Conservation (phyloP, 2,888 invertebrate species). For the Hydroisotoma schaefferi region DNA sequence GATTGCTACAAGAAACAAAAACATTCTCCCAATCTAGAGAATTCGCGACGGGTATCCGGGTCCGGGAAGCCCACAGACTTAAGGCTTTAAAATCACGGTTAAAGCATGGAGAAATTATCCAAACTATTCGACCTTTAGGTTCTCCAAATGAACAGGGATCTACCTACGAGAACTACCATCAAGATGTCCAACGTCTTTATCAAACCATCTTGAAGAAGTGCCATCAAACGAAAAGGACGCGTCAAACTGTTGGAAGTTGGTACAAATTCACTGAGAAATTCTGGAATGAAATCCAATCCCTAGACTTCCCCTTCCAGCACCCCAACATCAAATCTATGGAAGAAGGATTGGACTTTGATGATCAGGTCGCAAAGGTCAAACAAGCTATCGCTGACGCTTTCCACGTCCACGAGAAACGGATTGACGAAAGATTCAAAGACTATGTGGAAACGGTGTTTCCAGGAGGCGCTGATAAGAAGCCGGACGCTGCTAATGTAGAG, state of each 20-base stretch:
- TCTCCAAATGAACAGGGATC: neutral
- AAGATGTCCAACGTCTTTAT: constrained; percentile 2
- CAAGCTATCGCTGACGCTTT: constrained; percentile 11
- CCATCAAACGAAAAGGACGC: neutral
- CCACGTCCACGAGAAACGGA: constrained; percentile 7
- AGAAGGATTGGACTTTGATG: constrained; percentile 1
- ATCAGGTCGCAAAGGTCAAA: neutral
- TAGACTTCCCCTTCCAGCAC: neutral
- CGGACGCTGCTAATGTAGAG: no score
- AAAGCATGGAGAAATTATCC: constrained; percentile 13
- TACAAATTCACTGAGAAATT: neutral
- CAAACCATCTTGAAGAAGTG: constrained; percentile 1
- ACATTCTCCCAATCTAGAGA: neutral
- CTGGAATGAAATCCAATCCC: constrained; percentile 10
- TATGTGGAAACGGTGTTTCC: no score
- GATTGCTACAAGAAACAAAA: neutral
- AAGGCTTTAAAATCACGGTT: constrained; percentile 9
- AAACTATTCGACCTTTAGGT: neutral
- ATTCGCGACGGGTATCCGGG: constrained; percentile 4
- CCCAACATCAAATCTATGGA: neutral
- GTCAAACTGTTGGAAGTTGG: constrained; percentile 13
- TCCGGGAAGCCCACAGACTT: neutral
- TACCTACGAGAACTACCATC: constrained; percentile 1
- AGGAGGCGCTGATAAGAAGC: no score
- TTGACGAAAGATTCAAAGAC: neutral